Evolutionary conservation across 2,888 invertebrate species (phyloP), one percentile per base, ranked within the genome.

Genomic region (Euzetes globulus): DNA sequence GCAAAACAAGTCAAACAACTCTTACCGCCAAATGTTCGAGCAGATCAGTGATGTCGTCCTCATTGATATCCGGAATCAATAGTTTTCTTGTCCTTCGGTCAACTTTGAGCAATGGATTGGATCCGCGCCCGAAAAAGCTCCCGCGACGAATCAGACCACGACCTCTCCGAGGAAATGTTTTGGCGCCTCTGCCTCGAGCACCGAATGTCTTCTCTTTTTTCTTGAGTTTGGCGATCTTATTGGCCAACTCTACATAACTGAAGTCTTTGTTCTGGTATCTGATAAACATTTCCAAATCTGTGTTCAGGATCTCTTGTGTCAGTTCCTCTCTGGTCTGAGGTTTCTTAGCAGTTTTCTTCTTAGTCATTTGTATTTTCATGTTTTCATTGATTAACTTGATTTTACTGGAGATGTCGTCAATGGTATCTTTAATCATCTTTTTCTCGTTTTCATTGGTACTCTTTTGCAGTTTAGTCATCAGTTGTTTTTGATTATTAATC

Each of bases 41-140:
- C 52, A 95, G 87, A 50, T 89, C 88, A 37, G 90, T 89, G 78
- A 91, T 87, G 79, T 94, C 94, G 77, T 92, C 91, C 15, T 87
- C 86, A 80, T 90, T 89, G 83, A 94, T 94, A 19, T 94, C 94
- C 6, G 91, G 91, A 71, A 96, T 89, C 76, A 92, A 87, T 75
- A 96, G 85, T 76, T 91, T 89, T 2, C 91, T 89, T 0, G 95
- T 93, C 75, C 95, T 85, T 79, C 94, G 90, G 84, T 96, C 95
- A 52, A 92, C 88, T 68, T 68, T 74, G 1, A 68, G 68, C 29
- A n/a, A 3, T 17, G 60, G 60, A 29, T 60, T 60, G 22, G 41
- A 15, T 3, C 45, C 45, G 4, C 68, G 37, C 1, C 22, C 13
- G 15, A 19, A 45, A 19, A 2, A 41, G 13, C 68, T 13, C 19